These are phyloP conservation scores for Drosophila repletoides DNA, from an alignment of 1,140 invertebrate species.

Conservation along the genomic window DNA sequence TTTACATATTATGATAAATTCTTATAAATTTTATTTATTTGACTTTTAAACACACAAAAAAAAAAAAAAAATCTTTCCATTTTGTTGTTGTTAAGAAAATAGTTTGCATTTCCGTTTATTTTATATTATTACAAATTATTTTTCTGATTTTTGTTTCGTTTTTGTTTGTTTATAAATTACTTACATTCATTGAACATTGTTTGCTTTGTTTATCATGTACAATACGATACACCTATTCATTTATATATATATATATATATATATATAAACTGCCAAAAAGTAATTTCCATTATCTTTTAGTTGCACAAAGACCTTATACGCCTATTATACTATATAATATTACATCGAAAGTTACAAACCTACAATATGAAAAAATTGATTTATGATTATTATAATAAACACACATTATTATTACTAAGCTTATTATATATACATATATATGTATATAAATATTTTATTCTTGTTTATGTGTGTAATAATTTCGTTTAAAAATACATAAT, in stretches of 20 bases:
- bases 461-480: conserved; percentile 59
- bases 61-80: not conserved
- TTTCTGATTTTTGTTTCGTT: conserved; percentile 10
- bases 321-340: conserved; percentile 38
- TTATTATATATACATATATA: conserved; percentile 25
- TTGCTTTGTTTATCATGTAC: conserved; percentile 28
- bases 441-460: conserved; percentile 45
- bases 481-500: conserved; percentile 75
- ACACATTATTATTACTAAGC: conserved; percentile 50
- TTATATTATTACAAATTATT: conserved; percentile 37
- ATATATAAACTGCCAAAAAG: conserved; percentile 62
- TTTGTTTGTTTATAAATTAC: conserved; percentile 19
- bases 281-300: conserved; percentile 58
- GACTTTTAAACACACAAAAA: conserved; percentile 13
- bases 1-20: too few relatives aligned
- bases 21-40: conserved; percentile 13
- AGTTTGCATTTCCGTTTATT: conserved; percentile 44
- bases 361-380: conserved; percentile 73
- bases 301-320: conserved; percentile 62
- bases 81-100: conserved; percentile 38
- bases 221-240: conserved; percentile 17
- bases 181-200: conserved; percentile 46
- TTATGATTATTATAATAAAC: conserved; percentile 42
- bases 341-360: conserved; percentile 73
- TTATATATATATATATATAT: conserved; percentile 1